Evolutionary conservation across 23 tunicate species (phyloP).

Genomic region (Phallusia fumigata): DNA sequence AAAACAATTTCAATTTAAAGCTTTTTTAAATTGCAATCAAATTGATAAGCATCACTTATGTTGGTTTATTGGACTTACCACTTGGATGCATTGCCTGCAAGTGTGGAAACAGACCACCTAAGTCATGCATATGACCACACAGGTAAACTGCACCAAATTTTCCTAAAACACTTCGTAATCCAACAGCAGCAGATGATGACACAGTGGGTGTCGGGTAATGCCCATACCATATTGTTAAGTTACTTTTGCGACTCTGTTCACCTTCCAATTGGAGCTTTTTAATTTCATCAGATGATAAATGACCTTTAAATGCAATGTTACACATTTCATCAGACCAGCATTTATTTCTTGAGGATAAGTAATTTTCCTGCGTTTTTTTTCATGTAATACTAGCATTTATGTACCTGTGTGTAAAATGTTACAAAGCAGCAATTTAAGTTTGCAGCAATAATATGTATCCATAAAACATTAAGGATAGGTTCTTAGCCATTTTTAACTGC

Average conservation of each 20-base stretch:
- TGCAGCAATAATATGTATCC: too few species aligned
- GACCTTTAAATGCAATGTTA: constrained; percentile 19
- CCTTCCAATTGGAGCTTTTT: constrained; percentile 41
- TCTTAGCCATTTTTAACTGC: too few species aligned
- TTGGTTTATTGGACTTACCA: constrained; percentile 32
- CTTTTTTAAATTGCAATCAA: too few species aligned
- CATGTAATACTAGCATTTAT: too few species aligned
- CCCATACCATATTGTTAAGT: constrained; percentile 84
- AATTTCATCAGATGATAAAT: constrained; percentile 35
- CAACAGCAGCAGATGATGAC: constrained; percentile 15
- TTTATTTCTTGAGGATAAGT: background rate
- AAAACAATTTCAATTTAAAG: background rate
- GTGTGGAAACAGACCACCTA: constrained; percentile 48
- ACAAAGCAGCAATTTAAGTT: too few species aligned
- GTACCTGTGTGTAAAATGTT: too few species aligned
- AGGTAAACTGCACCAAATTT: constrained; percentile 56
- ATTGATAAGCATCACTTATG: too few species aligned
- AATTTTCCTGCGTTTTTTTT: background rate
- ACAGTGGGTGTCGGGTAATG: constrained; percentile 87
- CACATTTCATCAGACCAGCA: background rate
- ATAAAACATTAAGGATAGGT: too few species aligned
- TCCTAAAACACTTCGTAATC: constrained; percentile 53
- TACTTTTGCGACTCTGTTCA: constrained; percentile 19
- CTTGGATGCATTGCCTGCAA: constrained; percentile 73
- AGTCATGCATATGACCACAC: constrained; percentile 83